phyloP scores from a whole-genome alignment of 2,797 vertebrate genomes.

The Dicrostonyx torquatus region DNA sequence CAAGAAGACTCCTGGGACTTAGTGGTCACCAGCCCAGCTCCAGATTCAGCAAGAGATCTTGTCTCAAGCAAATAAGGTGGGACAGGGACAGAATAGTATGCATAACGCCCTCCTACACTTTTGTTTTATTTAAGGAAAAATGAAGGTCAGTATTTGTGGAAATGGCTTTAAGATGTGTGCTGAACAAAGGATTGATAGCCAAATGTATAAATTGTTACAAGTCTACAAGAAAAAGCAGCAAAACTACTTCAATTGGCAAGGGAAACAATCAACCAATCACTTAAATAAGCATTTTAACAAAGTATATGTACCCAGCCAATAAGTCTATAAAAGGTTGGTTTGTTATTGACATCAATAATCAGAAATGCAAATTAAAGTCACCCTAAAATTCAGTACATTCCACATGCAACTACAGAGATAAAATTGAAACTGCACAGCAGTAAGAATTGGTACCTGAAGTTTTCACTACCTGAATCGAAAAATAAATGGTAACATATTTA shows the following conservation, averaged over 20 bases:
- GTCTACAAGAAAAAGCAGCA: conserved; percentile 36
- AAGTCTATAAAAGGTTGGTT: background rate
- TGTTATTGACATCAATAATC: background rate
- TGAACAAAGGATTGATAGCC: background rate
- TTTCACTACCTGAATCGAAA: conserved; percentile 12
- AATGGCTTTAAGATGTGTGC: background rate
- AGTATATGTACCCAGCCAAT: background rate
- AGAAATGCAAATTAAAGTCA: conserved; percentile 43
- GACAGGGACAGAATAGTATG: background rate
- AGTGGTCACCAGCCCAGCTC: background rate
- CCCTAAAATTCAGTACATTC: background rate
- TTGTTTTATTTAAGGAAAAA: background rate
- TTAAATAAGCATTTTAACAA: conserved; percentile 36
- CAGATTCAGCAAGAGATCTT: background rate
- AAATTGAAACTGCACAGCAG: background rate
- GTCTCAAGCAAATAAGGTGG: background rate
- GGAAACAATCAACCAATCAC: background rate
- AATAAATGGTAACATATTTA: conserved; percentile 13
- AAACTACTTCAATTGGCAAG: background rate
- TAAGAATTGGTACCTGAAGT: background rate
- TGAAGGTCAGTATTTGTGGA: background rate
- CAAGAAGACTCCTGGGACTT: background rate
- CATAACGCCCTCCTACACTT: background rate
- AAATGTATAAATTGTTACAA: background rate
- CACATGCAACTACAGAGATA: background rate